A percentile compares a stretch with the other conserved stretches of the same genome.
phyloP scores from a whole-genome alignment of 2,888 invertebrate genomes.

The Adelphocoris suturalis region DNA sequence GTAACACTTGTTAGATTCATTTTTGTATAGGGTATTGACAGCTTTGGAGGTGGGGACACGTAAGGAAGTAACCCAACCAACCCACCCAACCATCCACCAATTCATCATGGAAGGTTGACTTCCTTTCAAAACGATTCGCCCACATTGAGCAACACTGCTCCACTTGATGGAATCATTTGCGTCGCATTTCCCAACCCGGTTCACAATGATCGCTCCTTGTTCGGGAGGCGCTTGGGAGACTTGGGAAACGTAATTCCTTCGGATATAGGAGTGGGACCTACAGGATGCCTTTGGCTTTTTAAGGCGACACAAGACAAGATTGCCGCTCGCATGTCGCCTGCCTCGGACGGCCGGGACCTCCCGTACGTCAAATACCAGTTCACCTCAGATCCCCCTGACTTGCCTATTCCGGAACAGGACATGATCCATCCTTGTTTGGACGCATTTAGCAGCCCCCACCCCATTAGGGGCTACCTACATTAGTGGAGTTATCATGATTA shows the following conservation, averaged over 20 bases:
- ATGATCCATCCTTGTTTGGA: background rate
- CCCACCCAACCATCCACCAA: too few relatives aligned
- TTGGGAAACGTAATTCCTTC: background rate
- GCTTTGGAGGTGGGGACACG: too few relatives aligned
- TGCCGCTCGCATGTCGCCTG: background rate
- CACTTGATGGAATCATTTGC: constrained; percentile 4
- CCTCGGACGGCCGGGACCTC: background rate
- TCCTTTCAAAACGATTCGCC: too few relatives aligned
- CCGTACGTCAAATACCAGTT: constrained; percentile 13
- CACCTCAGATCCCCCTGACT: constrained; percentile 15
- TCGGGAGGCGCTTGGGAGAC: background rate
- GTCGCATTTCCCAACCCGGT: background rate
- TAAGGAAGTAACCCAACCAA: too few relatives aligned
- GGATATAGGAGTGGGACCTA: background rate
- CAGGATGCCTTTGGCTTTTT: constrained; percentile 13
- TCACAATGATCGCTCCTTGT: constrained; percentile 22
- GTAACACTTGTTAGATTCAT: too few relatives aligned
- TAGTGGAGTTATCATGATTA: background rate
- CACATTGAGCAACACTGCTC: too few relatives aligned
- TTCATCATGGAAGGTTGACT: too few relatives aligned
- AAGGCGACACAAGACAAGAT: background rate
- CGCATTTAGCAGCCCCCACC: background rate
- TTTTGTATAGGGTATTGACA: too few relatives aligned
- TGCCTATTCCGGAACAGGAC: background rate
- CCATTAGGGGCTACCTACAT: background rate